A percentile compares a stretch with the other conserved stretches of the same genome.
These are phyloP conservation scores for Mormyrus hasselquistii DNA, from an alignment of 2,797 vertebrate species.

Conservation along the genomic window DNA sequence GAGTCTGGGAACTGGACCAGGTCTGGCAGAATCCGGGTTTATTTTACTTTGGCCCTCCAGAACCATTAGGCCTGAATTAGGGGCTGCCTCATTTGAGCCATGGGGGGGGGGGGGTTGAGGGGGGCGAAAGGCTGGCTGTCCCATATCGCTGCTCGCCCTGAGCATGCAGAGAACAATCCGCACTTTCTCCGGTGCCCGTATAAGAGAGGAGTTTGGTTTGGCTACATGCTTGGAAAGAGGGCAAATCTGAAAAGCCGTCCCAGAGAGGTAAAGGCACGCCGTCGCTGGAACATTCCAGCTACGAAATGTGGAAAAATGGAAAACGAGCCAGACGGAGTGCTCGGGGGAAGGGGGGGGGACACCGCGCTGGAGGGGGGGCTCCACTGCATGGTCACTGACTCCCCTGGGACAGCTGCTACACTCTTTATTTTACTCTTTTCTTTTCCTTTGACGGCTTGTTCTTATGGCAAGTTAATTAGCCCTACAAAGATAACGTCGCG, in stretches of 20 bases:
- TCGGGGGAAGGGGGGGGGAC: neutral
- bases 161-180: neutral
- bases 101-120: neutral
- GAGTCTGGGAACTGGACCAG: conserved; percentile 47
- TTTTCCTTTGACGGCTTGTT: neutral
- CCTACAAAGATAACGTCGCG: neutral
- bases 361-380: neutral
- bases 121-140: neutral
- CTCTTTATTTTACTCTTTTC: conserved; percentile 17
- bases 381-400: neutral
- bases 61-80: conserved; percentile 11
- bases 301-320: conserved; percentile 49
- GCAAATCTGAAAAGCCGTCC: conserved; percentile 42
- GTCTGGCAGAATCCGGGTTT: conserved; percentile 41
- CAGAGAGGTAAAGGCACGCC: conserved; percentile 55
- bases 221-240: conserved; percentile 25
- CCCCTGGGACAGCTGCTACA: neutral
- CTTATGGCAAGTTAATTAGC: neutral
- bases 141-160: neutral
- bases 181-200: neutral
- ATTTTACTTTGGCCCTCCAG: conserved; percentile 47
- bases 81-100: neutral
- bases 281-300: conserved; percentile 38
- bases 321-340: conserved; percentile 49
- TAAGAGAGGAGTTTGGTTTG: neutral